Evolutionary conservation across 1,140 invertebrate species (phyloP), one percentile per base, ranked within the genome.

Genomic region (Drosophila bocqueti): DNA sequence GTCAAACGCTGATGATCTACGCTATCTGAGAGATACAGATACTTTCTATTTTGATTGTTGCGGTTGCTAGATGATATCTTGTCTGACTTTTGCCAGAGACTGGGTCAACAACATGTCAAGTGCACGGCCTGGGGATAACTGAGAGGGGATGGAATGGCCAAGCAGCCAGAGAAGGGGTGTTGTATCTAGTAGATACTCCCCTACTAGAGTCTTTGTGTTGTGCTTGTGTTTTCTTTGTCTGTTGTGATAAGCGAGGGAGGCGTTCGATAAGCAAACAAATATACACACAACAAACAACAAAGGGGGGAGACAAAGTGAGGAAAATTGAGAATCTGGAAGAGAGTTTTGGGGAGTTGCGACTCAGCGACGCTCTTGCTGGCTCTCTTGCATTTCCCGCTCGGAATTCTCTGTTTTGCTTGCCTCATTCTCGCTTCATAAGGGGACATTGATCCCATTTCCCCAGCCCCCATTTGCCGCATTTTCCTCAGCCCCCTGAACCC

Each of bases 31-130:
- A 9, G 46, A 45, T 60, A 43, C 24, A 59, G 66, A 58, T 87
- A 80, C 84, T 77, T 80, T 83, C 67, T 54, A 74, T 80, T 89
- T 87, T 69, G 46, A 49, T 82, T 67, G 59, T 42, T 47, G 18
- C 45, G 58, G 54, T 68, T 38, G 55, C 38, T 63, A 46, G 72
- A 45, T 64, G 69, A 45, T 52, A 49, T 45, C 55, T 43, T 29
- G 52, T 49, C 36, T 42, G 59, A 65, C 42, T 81, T 76, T 46
- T 60, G 24, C 54, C 36, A 57, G 63, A 69, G 76, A 89, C 67
- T 87, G 85, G 84, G 84, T 87, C 84, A 89, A 89, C 79, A 89
- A 84, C 85, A 89, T 89, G 85, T 83, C 84, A 89, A 87, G 83
- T 89, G 83, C 80, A 73, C 9, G 34, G 18, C n/a, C 5, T 31